Evolutionary conservation across 2,797 vertebrate genomes (phyloP).

Genomic region (Cirrhinus molitorella): DNA sequence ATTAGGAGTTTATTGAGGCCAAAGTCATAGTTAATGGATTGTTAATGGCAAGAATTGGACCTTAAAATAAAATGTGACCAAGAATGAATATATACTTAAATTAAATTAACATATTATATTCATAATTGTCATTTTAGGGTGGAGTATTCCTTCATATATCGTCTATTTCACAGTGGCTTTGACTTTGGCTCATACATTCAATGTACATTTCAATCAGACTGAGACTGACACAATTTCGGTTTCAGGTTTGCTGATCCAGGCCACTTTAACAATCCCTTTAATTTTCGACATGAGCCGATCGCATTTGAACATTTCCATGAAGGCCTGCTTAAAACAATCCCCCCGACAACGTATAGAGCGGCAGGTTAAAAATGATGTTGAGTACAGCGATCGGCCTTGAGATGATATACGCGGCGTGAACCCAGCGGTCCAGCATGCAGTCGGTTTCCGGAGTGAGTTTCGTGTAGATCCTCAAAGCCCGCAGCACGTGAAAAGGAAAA

Average conservation of each 20-base stretch:
- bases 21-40: too few relatives aligned
- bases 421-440: constrained; percentile 23
- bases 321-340: constrained; percentile 67
- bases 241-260: neutral
- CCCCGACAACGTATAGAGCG: constrained; percentile 74
- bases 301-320: constrained; percentile 55
- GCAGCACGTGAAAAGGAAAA: constrained; percentile 71
- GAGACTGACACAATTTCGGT: neutral
- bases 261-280: neutral
- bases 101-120: too few relatives aligned
- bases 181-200: neutral
- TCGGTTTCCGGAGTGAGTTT: rapidly evolving
- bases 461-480: constrained; percentile 64
- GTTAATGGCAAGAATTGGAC: too few relatives aligned
- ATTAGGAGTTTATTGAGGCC: too few relatives aligned
- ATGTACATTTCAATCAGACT: neutral
- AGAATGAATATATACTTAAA: too few relatives aligned
- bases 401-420: constrained; percentile 69
- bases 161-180: neutral
- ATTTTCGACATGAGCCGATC: neutral
- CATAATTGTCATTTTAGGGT: neutral
- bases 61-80: too few relatives aligned
- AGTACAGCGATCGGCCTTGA: constrained; percentile 74
- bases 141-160: neutral
- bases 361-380: constrained; percentile 75